A percentile compares a stretch with the other conserved stretches of the same genome.
Conservation (phyloP, 2,888 invertebrate genomes). For the Drosophila emarginata region DNA sequence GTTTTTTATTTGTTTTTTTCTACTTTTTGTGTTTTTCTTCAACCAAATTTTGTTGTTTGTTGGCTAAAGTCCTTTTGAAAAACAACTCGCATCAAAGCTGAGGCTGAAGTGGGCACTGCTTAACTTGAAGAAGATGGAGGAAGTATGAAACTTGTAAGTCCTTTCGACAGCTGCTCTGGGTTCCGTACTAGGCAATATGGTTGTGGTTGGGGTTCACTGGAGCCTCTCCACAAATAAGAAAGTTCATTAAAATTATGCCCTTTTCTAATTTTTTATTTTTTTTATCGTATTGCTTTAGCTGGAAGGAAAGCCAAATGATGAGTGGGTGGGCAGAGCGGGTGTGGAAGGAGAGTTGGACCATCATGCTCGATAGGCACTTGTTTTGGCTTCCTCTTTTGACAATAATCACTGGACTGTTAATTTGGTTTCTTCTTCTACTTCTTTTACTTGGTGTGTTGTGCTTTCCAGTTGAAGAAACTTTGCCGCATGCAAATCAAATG, state of each 20-base stretch:
- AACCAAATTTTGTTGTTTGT: slow-evolving; percentile 13
- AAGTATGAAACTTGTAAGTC: slow-evolving; percentile 66
- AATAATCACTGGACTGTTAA: slow-evolving; percentile 81
- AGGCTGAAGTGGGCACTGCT: slow-evolving; percentile 40
- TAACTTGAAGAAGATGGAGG: slow-evolving; percentile 52
- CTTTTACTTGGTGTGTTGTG: slow-evolving; percentile 24
- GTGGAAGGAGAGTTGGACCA: neutral
- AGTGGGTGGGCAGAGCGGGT: too few relatives aligned
- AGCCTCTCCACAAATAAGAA: slow-evolving; percentile 49
- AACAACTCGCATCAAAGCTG: slow-evolving; percentile 47
- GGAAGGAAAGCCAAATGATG: slow-evolving; percentile 5
- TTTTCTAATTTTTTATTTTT: slow-evolving; percentile 72
- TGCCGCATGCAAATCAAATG: slow-evolving; percentile 67
- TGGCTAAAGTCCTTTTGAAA: slow-evolving; percentile 41
- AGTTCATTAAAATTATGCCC: slow-evolving; percentile 79
- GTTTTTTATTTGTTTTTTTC: too few relatives aligned
- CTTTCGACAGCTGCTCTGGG: slow-evolving; percentile 73
- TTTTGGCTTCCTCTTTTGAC: slow-evolving; percentile 71
- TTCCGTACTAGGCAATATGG: slow-evolving; percentile 24
- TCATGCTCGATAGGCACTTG: slow-evolving; percentile 63
- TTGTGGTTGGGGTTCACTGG: slow-evolving; percentile 6
- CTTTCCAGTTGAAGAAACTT: slow-evolving; percentile 79
- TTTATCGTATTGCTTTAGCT: neutral
- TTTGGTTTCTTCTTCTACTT: slow-evolving; percentile 56
- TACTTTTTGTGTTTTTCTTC: too few relatives aligned